Evolutionary conservation across 2,797 vertebrate species (phyloP).

Genomic region (Okamejei kenojei): DNA sequence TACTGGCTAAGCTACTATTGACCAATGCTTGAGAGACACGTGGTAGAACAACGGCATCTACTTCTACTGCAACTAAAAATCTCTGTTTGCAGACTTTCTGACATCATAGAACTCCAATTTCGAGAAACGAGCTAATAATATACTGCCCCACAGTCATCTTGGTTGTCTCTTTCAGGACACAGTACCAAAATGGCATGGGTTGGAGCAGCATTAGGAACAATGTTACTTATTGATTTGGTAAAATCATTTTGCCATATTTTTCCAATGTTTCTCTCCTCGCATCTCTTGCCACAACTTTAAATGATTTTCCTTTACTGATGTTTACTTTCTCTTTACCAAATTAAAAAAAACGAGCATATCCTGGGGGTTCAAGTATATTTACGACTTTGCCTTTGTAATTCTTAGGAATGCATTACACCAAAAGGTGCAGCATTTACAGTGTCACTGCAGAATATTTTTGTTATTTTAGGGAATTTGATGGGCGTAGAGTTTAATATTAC

Average conservation of each 20-base stretch:
- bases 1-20: not conserved
- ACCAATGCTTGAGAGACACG: not conserved
- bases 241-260: not conserved
- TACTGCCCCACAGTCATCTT: not conserved
- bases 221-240: not conserved
- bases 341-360: not conserved
- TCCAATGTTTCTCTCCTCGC: not conserved
- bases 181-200: not conserved
- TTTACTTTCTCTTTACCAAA: not conserved
- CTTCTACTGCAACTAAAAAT: not conserved
- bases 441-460: not conserved
- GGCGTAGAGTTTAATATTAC: not conserved
- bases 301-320: not conserved
- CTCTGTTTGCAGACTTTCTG: too few relatives aligned
- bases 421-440: slow-evolving; percentile 5
- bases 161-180: not conserved
- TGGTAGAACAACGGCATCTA: not conserved
- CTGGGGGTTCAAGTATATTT: not conserved
- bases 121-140: not conserved
- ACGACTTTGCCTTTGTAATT: not conserved
- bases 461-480: not conserved
- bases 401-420: not conserved
- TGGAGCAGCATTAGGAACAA: not conserved
- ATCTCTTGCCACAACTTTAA: not conserved
- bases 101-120: not conserved